These are phyloP conservation scores for Nycticryphes semicollaris DNA, from an alignment of 2,113 vertebrate genomes.

Conservation along the genomic window DNA sequence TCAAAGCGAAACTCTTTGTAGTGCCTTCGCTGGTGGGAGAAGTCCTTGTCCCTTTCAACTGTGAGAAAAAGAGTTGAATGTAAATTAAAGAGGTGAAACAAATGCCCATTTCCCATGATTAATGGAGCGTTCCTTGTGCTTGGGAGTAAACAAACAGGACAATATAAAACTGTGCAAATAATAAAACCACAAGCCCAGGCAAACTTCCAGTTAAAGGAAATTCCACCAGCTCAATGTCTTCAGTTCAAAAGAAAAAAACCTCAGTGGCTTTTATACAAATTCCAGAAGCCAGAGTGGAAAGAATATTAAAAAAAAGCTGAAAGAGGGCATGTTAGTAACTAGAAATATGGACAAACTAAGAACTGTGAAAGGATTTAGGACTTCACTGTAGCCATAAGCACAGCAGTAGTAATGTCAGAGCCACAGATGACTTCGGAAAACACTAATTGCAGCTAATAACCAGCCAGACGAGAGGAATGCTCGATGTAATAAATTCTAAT, in stretches of 20 bases:
- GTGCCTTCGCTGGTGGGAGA: conserved; percentile 95
- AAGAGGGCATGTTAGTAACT: conserved; percentile 22
- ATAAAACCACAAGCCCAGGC: conserved; percentile 65
- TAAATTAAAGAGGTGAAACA: conserved; percentile 23
- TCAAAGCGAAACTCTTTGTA: conserved; percentile 99
- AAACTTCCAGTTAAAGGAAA: conserved; percentile 74
- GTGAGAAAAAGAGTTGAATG: conserved; percentile 39
- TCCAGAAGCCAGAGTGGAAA: conserved; percentile 65
- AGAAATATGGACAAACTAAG: conserved; percentile 47
- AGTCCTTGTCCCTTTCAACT: conserved; percentile 99
- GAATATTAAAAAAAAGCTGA: conserved; percentile 46
- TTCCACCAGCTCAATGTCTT: conserved; percentile 60
- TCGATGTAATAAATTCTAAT: background rate
- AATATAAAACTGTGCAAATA: conserved; percentile 68
- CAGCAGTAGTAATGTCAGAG: background rate
- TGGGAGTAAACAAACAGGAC: conserved; percentile 64
- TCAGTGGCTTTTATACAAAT: conserved; percentile 65
- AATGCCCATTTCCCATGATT: conserved; percentile 40
- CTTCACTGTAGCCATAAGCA: background rate
- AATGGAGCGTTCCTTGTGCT: conserved; percentile 45
- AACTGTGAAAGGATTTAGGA: conserved; percentile 40
- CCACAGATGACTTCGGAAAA: background rate
- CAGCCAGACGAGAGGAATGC: background rate
- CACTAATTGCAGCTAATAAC: background rate
- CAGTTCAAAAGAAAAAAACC: conserved; percentile 62